Conservation (phyloP, 2,113 vertebrate species). For the Sorex araneus region DNA sequence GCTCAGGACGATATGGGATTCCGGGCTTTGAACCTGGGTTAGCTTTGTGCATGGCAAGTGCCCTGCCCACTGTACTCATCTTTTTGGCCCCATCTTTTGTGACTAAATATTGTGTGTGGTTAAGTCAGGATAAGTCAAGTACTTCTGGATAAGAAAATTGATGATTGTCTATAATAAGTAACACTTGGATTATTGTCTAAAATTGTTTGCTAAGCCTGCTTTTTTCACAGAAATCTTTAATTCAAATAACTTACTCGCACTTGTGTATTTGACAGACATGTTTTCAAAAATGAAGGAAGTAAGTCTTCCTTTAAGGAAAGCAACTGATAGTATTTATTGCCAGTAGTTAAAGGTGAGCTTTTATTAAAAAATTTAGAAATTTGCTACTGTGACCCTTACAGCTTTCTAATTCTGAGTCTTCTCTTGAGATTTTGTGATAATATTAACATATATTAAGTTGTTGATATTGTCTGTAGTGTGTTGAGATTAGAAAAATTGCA, state of each 20-base stretch:
- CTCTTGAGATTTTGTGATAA: neutral
- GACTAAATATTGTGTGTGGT: neutral
- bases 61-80: too few relatives aligned
- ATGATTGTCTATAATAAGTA: neutral
- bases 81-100: too few relatives aligned
- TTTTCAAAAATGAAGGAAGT: neutral
- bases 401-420: slow-evolving; percentile 31
- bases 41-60: too few relatives aligned
- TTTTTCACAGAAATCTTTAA: slow-evolving; percentile 23
- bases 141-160: neutral
- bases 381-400: neutral
- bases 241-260: slow-evolving; percentile 19
- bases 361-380: neutral
- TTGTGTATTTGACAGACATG: neutral
- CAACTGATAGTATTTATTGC: slow-evolving; percentile 5
- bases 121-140: neutral
- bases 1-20: too few relatives aligned
- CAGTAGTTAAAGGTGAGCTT: neutral
- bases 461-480: neutral
- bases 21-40: too few relatives aligned
- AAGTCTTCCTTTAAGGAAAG: slow-evolving; percentile 8
- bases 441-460: neutral
- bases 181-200: neutral
- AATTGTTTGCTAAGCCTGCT: neutral
- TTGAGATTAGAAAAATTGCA: neutral